Evolutionary conservation across 2,113 vertebrate genomes (phyloP), one percentile per base, ranked within the genome.

Genomic region (Tetrao urogallus): DNA sequence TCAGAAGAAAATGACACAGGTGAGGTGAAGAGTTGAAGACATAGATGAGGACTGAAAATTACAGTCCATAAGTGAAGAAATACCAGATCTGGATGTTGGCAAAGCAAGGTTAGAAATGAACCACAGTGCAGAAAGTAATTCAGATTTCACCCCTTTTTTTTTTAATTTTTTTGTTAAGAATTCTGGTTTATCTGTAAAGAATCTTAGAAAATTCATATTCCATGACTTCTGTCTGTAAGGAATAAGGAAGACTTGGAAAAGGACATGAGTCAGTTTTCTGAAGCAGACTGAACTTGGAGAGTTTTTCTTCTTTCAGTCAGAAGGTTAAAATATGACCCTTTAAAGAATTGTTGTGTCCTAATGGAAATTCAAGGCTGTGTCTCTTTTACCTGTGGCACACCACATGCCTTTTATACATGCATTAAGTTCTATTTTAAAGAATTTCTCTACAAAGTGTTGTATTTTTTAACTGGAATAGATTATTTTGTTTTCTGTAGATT

Each of bases 211-310:
- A 81, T 40, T 66, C 3, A 18, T 52, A 50, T 36, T 67, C 6
- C 7, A 4, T 0, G 0, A 27, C 17, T 89, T 15, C 56, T 5
- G 0, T 15, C 30, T 75, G 11, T 27, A 56, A 79, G 32, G 12
- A 36, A 45, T 75, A 72, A 75, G 7, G 25, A 71, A 48, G 36
- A 32, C 24, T 42, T 74, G 15, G 15, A 63, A 73, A 24, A 66
- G 2, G 5, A 27, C 11, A 60, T 1, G 19, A 12, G 5, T 10
- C 63, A 15, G 66, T 80, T 83, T n/a, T 67, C 32, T 57, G 73
- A 76, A 90, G n/a, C 10, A 83, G 16, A 10, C 15, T 63, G 40
- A 82, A 65, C 5, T 2, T 43, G 15, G 85, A 30, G 17, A 64
- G 5, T 15, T 36, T 66, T 61, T 19, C 22, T 71, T 5, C 27